A percentile compares a stretch with the other conserved stretches of the same genome.
phyloP scores from a whole-genome alignment of 2,797 vertebrate genomes.

The Sitta carolinensis region DNA sequence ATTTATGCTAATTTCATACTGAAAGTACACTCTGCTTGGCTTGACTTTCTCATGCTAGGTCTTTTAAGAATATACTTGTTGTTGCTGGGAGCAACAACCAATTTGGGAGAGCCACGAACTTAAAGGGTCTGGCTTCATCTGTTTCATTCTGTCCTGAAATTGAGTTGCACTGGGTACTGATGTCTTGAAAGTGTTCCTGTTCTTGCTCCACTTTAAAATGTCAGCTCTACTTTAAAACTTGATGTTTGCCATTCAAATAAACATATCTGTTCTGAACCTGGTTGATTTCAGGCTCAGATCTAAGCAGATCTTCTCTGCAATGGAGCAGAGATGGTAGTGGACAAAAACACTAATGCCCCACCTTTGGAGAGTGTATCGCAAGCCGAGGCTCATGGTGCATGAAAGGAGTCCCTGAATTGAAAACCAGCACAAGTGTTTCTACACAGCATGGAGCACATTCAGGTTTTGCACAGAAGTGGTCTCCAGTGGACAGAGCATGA shows the following conservation, averaged over 20 bases:
- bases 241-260: neutral
- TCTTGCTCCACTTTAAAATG: neutral
- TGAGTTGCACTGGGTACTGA: neutral
- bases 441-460: neutral
- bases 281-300: neutral
- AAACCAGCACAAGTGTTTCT: neutral
- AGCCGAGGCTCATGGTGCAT: neutral
- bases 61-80: conserved; percentile 7
- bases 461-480: neutral
- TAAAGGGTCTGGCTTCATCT: neutral
- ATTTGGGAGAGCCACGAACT: neutral
- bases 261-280: neutral
- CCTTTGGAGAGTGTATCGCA: neutral
- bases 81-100: neutral
- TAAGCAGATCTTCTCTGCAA: neutral
- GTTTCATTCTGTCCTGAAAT: neutral
- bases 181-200: neutral
- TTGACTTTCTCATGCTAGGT: neutral
- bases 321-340: neutral
- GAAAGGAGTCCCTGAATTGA: neutral
- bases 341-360: rapidly evolving
- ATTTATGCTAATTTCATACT: conserved; percentile 59
- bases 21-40: neutral
- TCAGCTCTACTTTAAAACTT: neutral
- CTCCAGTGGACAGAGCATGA: neutral